Percentiles rank a stretch among this genome's conserved stretches.
Conservation (phyloP, 2,113 vertebrate genomes). For the Melospiza melodia region DNA sequence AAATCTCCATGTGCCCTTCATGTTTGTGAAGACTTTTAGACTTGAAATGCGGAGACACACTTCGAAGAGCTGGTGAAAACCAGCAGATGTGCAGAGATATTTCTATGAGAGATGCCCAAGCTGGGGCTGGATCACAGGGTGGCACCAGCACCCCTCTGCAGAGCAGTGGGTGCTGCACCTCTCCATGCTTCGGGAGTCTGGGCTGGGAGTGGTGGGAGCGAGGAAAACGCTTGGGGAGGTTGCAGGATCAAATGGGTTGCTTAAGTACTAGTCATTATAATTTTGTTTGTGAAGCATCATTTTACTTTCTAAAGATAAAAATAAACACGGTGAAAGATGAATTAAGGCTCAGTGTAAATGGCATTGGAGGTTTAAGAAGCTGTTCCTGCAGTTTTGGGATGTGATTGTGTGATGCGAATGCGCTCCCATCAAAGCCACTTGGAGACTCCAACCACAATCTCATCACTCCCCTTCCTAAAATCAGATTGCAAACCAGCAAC, state of each 20-base stretch:
- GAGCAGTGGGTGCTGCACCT: background rate
- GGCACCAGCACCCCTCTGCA: background rate
- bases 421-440: background rate
- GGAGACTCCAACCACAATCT: background rate
- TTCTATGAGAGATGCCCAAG: background rate
- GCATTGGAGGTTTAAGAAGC: background rate
- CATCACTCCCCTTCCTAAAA: slow-evolving; percentile 54
- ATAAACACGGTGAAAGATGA: background rate
- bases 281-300: background rate
- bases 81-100: background rate
- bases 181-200: background rate
- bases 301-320: background rate
- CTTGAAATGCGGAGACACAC: background rate
- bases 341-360: background rate
- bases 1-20: background rate
- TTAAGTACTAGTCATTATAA: background rate
- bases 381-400: background rate
- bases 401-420: rapidly evolving
- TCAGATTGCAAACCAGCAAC: slow-evolving; percentile 55
- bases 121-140: background rate
- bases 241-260: slow-evolving; percentile 16
- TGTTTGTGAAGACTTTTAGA: background rate
- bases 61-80: background rate
- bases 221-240: background rate
- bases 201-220: slow-evolving; percentile 20